phyloP scores from a whole-genome alignment of 2,113 vertebrate genomes.

The Sceloporus undulatus region DNA sequence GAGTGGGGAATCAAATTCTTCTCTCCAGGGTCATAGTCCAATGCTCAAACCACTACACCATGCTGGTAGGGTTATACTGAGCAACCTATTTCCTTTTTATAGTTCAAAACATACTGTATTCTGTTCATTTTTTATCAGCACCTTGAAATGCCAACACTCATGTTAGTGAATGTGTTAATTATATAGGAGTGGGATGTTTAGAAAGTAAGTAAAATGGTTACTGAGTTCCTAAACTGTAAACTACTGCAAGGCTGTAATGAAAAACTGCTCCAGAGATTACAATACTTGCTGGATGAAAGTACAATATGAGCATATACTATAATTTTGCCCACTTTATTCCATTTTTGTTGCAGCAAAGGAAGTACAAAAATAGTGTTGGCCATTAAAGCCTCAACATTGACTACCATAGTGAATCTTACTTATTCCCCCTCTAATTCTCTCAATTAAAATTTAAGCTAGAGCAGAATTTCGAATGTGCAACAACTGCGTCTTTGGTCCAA shows the following conservation, averaged over 20 bases:
- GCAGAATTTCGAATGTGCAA: background rate
- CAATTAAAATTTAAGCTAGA: constrained; percentile 8
- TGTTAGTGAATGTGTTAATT: background rate
- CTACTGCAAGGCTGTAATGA: background rate
- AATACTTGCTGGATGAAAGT: background rate
- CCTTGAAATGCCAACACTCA: background rate
- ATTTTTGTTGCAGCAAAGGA: constrained; percentile 11
- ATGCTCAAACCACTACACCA: too few relatives aligned
- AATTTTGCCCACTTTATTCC: constrained; percentile 46
- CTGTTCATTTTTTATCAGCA: background rate
- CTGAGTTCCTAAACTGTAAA: background rate
- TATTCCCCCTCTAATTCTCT: constrained; percentile 37
- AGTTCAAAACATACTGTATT: too few relatives aligned
- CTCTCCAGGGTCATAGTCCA: too few relatives aligned
- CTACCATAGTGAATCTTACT: constrained; percentile 27
- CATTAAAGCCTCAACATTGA: constrained; percentile 55
- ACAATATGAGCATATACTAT: constrained; percentile 12
- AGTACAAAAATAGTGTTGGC: background rate
- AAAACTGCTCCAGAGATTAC: background rate
- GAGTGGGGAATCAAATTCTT: too few relatives aligned
- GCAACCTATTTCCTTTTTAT: too few relatives aligned
- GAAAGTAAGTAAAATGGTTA: background rate
- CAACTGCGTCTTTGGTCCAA: constrained; percentile 27
- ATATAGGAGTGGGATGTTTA: background rate
- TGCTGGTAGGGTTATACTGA: too few relatives aligned